phyloP scores from a whole-genome alignment of 2,797 vertebrate species.

The Ctenochaetus hawaiiensis region DNA sequence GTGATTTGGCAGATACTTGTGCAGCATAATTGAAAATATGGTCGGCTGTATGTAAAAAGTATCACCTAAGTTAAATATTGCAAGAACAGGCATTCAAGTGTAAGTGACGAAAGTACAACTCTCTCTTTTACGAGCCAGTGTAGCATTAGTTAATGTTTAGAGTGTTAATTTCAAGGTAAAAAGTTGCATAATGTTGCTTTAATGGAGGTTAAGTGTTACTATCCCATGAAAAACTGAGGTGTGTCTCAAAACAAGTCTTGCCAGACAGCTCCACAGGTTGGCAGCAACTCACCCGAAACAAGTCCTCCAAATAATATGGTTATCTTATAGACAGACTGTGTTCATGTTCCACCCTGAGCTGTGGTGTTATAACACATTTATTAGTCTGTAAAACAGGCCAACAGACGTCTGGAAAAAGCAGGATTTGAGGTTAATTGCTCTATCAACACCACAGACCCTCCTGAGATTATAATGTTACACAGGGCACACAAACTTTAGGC shows the following conservation, averaged over 20 bases:
- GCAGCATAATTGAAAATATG: too few relatives aligned
- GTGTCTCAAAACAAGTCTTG: conserved; percentile 31
- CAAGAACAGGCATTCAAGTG: too few relatives aligned
- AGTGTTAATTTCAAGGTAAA: too few relatives aligned
- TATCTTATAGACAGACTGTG: conserved; percentile 23
- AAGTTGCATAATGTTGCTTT: too few relatives aligned
- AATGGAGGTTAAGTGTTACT: not conserved
- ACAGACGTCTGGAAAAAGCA: conserved; percentile 21
- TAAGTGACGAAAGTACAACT: too few relatives aligned
- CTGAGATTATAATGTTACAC: conserved; percentile 18
- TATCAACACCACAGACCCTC: conserved; percentile 37
- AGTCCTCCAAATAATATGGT: conserved; percentile 1
- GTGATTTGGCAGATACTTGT: too few relatives aligned
- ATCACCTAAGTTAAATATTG: too few relatives aligned
- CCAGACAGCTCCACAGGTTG: conserved; percentile 25
- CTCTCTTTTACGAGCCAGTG: too few relatives aligned
- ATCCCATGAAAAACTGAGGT: conserved; percentile 10
- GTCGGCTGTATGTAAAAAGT: too few relatives aligned
- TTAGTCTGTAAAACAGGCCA: conserved; percentile 33
- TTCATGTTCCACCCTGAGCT: conserved; percentile 24
- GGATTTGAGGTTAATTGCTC: conserved; percentile 47
- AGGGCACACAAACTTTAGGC: conserved; percentile 4
- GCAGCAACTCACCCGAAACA: conserved; percentile 4
- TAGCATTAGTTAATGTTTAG: too few relatives aligned
- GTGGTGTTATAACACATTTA: conserved; percentile 36